These are phyloP conservation scores for Ptiloglossa arizonensis DNA, from an alignment of 1,140 invertebrate species.

Conservation along the genomic window DNA sequence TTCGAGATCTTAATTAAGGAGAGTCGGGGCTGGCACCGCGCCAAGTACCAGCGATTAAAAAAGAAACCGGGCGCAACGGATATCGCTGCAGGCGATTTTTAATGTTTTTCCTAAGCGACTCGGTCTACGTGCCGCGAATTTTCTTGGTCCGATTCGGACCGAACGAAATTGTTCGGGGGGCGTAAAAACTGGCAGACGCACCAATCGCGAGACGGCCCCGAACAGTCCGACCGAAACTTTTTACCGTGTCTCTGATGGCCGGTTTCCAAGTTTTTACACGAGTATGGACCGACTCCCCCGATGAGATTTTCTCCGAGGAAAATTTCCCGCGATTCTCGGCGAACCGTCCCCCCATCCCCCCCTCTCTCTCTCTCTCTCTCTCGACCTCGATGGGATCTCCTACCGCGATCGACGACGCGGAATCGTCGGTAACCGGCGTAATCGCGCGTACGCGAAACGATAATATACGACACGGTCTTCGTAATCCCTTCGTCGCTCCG, in stretches of 20 bases:
- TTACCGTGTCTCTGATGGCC: constrained; percentile 40
- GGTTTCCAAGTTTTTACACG: constrained; percentile 45
- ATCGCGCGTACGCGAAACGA: too few relatives aligned
- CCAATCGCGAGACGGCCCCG: constrained; percentile 37
- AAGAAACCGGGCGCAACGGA: constrained; percentile 14
- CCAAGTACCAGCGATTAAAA: constrained; percentile 33
- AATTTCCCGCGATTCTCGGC: neutral
- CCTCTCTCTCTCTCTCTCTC: neutral
- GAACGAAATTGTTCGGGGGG: constrained; percentile 35
- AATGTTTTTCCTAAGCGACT: constrained; percentile 47
- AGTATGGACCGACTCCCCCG: neutral
- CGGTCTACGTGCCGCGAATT: constrained; percentile 44
- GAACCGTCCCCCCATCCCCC: too few relatives aligned
- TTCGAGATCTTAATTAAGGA: constrained; percentile 45
- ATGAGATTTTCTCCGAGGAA: constrained; percentile 17
- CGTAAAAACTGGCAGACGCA: constrained; percentile 48
- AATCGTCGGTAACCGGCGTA: neutral
- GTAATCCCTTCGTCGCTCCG: too few relatives aligned
- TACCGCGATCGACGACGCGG: accelerated
- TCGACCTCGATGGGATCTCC: neutral
- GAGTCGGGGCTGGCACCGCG: neutral
- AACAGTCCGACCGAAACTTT: constrained; percentile 26
- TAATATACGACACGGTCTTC: too few relatives aligned
- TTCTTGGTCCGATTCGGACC: neutral
- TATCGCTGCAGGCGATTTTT: constrained; percentile 46